Base-by-base conservation (phyloP, 2,113 vertebrate genomes). In the Vulpes lagopus region DNA sequence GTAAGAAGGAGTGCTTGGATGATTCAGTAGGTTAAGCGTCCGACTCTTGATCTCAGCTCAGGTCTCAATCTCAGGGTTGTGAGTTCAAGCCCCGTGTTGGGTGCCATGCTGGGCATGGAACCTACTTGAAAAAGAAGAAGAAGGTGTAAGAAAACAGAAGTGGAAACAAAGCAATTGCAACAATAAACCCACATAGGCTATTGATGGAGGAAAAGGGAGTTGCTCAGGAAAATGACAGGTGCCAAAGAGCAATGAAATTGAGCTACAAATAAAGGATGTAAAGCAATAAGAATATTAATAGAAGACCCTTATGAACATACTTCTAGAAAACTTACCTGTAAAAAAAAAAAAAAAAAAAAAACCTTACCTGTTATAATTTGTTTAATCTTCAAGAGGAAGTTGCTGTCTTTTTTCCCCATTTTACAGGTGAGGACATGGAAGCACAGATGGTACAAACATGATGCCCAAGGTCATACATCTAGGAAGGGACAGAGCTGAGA, bases 301-400 rank as follows among this genome's bases (percentile, higher is more conserved):
- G 16, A 20, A 59, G 85, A 73, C 67, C 23, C 16, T 38, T 73
- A 20, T 14, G 67, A 23, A 23, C 23, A 38, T 23, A 43, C 51
- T 30, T 71, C 67, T 88, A 88, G 38, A 57, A n/a, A 73, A 38
- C 35, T 71, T 71, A 73, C 16, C 53, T 88, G 85, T 73, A n/a
- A n/a, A n/a, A n/a, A n/a, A n/a, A n/a, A n/a, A n/a, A n/a, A 43
- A 43, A 43, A 43, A 43, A 43, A 43, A 43, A 43, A 57, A 23
- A 73, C 27, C 35, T 71, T 71, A 73, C 16, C 53, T 88, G 85
- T 73, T 25, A 30, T 88, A 57, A 57, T 87, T 17, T 23, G 15
- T 19, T 49, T 27, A 51, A 49, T 51, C 74, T 15, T 43, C 14
- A 76, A 49, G 74, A 51, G 43, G 25, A 51, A 76, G 43, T 76